These are phyloP conservation scores for Pampusana beccarii DNA, from an alignment of 2,113 vertebrate species.

Conservation along the genomic window DNA sequence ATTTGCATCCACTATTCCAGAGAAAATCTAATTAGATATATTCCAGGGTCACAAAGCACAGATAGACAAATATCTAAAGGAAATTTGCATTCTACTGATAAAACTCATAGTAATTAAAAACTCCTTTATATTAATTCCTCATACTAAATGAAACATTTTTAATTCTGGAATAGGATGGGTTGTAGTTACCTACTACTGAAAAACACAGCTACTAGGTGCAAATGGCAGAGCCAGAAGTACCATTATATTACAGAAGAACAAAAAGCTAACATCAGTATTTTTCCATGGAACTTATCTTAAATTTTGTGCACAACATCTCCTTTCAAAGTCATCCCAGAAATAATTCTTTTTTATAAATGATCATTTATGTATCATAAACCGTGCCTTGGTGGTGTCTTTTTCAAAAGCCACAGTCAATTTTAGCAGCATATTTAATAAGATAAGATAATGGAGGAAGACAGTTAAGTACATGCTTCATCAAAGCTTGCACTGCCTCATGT, in stretches of 20 bases:
- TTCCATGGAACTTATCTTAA: neutral
- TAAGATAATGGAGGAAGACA: conserved; percentile 24
- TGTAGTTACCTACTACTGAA: neutral
- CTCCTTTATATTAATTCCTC: conserved; percentile 1
- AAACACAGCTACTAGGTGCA: neutral
- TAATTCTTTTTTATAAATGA: neutral
- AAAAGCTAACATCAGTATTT: neutral
- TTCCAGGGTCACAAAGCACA: conserved; percentile 54
- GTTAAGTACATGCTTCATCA: conserved; percentile 1
- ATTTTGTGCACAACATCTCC: neutral
- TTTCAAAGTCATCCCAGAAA: conserved; percentile 10
- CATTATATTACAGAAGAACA: neutral
- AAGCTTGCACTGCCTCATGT: neutral
- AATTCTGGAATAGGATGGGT: conserved; percentile 31
- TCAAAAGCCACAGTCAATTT: conserved; percentile 35
- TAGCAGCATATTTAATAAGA: conserved; percentile 1
- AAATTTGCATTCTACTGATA: conserved; percentile 61
- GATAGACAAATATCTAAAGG: conserved; percentile 41
- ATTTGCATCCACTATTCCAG: conserved; percentile 65
- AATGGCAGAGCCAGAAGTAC: neutral
- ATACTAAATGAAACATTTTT: conserved; percentile 26
- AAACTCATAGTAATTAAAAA: conserved; percentile 59
- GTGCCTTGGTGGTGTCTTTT: neutral
- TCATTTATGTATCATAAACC: neutral
- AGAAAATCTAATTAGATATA: conserved; percentile 71